Conservation (phyloP, 2,797 vertebrate genomes). For the Arremon aurantiirostris region DNA sequence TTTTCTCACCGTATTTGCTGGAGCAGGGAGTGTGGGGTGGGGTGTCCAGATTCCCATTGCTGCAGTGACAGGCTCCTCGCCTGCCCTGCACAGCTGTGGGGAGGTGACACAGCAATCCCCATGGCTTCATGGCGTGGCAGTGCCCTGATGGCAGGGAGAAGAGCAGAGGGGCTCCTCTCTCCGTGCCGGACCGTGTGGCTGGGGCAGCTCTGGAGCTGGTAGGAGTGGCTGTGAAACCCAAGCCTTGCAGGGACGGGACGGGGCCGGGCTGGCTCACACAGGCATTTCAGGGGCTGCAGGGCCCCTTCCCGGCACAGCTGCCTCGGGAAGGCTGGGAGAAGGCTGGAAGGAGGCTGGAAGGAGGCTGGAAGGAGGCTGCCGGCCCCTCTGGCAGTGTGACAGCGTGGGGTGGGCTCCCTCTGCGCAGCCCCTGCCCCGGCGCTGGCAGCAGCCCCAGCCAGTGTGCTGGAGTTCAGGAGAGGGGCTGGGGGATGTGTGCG, state of each 20-base stretch:
- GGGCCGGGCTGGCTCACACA: neutral
- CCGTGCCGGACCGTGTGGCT: rapidly evolving
- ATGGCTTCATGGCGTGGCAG: neutral
- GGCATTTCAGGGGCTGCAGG: neutral
- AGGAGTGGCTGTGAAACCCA: neutral
- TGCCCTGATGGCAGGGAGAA: neutral
- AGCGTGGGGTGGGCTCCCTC: neutral
- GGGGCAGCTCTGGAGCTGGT: neutral
- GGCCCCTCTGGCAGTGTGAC: neutral
- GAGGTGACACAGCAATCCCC: neutral
- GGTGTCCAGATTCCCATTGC: rapidly evolving
- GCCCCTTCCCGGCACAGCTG: conserved; percentile 46
- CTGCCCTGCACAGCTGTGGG: neutral
- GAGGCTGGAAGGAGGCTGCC: neutral
- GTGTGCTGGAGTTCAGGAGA: conserved; percentile 32
- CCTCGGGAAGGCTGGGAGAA: neutral
- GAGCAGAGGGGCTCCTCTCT: neutral
- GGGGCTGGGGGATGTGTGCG: neutral
- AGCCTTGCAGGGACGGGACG: neutral
- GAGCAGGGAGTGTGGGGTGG: neutral
- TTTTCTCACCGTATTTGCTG: neutral
- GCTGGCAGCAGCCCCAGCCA: conserved; percentile 28
- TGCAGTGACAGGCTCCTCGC: neutral
- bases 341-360: neutral
- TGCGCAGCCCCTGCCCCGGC: neutral